Base-by-base conservation (phyloP, 2,113 vertebrate genomes). In the Charina bottae region DNA sequence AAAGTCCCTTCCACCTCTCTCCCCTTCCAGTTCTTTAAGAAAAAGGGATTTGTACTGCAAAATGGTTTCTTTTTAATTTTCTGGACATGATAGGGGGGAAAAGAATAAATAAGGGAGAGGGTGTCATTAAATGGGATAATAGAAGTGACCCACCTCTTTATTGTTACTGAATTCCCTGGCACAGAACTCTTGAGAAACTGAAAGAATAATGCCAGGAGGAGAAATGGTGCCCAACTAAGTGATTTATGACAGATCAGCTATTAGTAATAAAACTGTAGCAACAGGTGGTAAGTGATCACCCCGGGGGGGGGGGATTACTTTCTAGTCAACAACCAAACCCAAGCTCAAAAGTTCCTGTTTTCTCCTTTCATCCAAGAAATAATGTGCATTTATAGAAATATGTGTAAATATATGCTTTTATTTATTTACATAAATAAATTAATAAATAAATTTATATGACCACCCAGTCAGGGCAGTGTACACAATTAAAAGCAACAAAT, bases 301-400 rank as follows among this genome's bases (percentile, higher is more conserved):
- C 59, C 13, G 53, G 21, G 7, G 86, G 53, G 83, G 89, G 33
- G 24, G 33, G 91, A 42, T 42, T 91, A 23, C 0, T 58, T 94
- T 83, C 87, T 93, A 11, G 28, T 84, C 83, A 91, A 92, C 49
- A 90, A 91, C 17, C 54, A 88, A 84, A 1, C 90, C 2, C 4
- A 17, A 10, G 24, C 2, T 17, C 21, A 54, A 6, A 83, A 85
- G 12, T n/a, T 88, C 15, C 68, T 92, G 4, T 21, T 78, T 64
- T 42, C 15, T 0, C 0, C 1, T 28, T 84, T 54, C 53, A 4
- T 72, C 0, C 1, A 90, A 24, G 4, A 42, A 21, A 78, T 21
- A 78, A 49, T 7, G 17, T 58, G 2, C 1, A 6, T 0, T 0
- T 1, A 1, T 87, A 89, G 60, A 87, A 93, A 15, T 11, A 0